These are phyloP conservation scores for Babyrousa celebensis DNA, from an alignment of 2,797 vertebrate species.

Conservation along the genomic window DNA sequence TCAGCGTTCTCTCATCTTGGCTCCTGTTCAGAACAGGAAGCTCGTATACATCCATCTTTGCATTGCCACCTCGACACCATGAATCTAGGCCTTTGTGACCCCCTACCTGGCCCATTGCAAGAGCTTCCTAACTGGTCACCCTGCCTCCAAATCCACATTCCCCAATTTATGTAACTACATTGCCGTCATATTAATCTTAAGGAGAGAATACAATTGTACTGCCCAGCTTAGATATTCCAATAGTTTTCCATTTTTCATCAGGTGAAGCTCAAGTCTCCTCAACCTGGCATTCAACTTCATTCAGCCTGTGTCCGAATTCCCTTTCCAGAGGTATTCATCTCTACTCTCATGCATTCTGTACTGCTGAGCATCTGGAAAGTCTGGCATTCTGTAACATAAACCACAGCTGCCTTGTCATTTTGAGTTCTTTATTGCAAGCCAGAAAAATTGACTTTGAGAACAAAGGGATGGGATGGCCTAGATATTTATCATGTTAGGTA, in stretches of 20 bases:
- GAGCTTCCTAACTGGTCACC: background rate
- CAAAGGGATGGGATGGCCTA: too few relatives aligned
- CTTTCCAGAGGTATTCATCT: background rate
- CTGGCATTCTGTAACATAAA: background rate
- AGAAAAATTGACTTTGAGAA: background rate
- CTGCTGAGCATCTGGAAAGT: background rate
- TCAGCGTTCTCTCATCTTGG: background rate
- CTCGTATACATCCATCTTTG: background rate
- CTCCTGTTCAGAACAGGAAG: background rate
- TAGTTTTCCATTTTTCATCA: slow-evolving; percentile 17
- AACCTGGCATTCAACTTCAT: background rate
- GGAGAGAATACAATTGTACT: background rate
- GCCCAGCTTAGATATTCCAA: background rate
- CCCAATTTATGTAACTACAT: background rate
- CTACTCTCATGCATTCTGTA: background rate
- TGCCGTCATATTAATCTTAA: background rate
- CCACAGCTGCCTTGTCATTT: background rate
- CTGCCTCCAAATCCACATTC: background rate
- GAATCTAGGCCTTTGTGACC: background rate
- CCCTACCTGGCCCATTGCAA: background rate
- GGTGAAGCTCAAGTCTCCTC: background rate
- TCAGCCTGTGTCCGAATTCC: background rate
- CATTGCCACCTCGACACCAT: background rate
- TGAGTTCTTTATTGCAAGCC: background rate
- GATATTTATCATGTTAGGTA: too few relatives aligned